A percentile compares a stretch with the other conserved stretches of the same genome.
These are phyloP conservation scores for Andrena haemorrhoa DNA, from an alignment of 2,888 invertebrate species.

Conservation along the genomic window DNA sequence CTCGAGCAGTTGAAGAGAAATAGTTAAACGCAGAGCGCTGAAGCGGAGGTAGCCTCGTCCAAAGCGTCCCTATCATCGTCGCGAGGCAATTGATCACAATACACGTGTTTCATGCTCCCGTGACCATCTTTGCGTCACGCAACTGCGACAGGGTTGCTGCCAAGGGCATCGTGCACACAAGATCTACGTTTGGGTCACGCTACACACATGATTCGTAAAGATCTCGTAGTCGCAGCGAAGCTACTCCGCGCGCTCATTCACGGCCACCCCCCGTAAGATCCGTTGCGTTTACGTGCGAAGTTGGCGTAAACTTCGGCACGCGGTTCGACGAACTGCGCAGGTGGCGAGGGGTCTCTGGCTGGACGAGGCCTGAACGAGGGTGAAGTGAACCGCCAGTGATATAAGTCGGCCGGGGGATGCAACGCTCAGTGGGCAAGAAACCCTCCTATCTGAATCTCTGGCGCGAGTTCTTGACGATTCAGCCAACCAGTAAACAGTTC, in stretches of 20 bases:
- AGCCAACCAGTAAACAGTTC: constrained; percentile 45
- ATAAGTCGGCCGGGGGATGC: constrained; percentile 61
- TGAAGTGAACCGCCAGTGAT: constrained; percentile 37
- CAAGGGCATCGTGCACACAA: constrained; percentile 59
- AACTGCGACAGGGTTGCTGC: constrained; percentile 59
- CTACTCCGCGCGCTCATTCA: constrained; percentile 8
- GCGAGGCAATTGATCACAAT: constrained; percentile 42
- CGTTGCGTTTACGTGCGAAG: background rate
- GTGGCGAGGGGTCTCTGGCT: constrained; percentile 48
- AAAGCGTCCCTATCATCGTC: constrained; percentile 25
- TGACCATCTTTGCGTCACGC: constrained; percentile 59
- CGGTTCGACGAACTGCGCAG: constrained; percentile 35
- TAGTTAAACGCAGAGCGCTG: background rate
- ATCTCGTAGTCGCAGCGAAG: constrained; percentile 20
- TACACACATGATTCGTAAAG: constrained; percentile 34
- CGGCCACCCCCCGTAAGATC: background rate
- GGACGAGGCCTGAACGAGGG: constrained; percentile 36
- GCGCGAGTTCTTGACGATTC: constrained; percentile 75
- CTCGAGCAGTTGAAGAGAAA: no score
- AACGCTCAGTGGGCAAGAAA: constrained; percentile 69
- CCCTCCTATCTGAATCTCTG: constrained; percentile 77
- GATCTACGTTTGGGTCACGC: constrained; percentile 50
- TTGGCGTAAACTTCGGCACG: constrained; percentile 12
- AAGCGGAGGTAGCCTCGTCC: background rate
- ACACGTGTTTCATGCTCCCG: constrained; percentile 16